These are phyloP conservation scores for Phorcus lineatus DNA, from an alignment of 2,888 invertebrate species.

Conservation along the genomic window DNA sequence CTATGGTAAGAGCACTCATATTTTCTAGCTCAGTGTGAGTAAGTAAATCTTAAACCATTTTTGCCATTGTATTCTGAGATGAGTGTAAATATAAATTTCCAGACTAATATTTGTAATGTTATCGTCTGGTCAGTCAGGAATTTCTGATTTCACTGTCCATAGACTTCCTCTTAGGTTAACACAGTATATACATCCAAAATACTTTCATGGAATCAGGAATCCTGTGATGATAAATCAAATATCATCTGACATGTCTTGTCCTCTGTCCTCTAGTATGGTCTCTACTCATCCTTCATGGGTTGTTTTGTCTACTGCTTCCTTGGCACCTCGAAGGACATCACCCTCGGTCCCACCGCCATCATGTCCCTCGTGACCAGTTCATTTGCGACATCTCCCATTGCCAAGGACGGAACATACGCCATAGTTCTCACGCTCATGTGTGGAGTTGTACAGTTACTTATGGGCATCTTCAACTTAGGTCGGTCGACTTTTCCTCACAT, in stretches of 20 bases:
- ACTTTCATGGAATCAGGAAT: no score
- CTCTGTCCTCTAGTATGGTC: slow-evolving; percentile 83
- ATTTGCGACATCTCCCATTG: slow-evolving; percentile 59
- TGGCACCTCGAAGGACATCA: slow-evolving; percentile 94
- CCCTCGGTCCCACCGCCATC: slow-evolving; percentile 93
- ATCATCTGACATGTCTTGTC: neutral
- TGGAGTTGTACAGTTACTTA: slow-evolving; percentile 71
- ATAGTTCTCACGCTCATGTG: slow-evolving; percentile 70
- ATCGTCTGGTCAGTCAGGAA: no score
- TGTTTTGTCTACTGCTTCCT: slow-evolving; percentile 92
- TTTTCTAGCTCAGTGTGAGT: no score
- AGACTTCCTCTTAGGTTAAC: no score
- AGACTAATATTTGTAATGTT: no score
- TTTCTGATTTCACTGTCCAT: no score
- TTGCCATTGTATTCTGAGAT: neutral
- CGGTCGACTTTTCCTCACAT: no score
- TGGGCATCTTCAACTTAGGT: slow-evolving; percentile 74
- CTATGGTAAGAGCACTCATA: no score
- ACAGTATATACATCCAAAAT: no score
- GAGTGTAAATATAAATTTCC: neutral
- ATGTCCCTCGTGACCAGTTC: slow-evolving; percentile 87
- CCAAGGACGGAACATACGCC: slow-evolving; percentile 68
- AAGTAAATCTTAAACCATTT: neutral
- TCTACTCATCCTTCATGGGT: slow-evolving; percentile 95
- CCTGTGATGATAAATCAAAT: no score